Percentiles rank a stretch among this genome's conserved stretches.
These are phyloP conservation scores for Diplogasteroides magnus DNA, from an alignment of 1,140 invertebrate species.

Conservation along the genomic window DNA sequence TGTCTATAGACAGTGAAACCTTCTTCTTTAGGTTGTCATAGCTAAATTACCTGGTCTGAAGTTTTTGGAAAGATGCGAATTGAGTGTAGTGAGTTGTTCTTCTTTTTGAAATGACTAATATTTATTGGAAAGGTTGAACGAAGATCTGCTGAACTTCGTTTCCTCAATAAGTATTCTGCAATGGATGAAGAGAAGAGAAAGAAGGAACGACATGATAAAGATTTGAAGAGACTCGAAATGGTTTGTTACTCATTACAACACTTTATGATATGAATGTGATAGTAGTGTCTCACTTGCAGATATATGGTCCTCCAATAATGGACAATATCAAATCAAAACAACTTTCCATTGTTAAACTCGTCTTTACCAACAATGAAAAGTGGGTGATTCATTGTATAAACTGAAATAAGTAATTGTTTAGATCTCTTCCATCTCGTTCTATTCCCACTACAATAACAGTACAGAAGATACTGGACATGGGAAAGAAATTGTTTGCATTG, in stretches of 20 bases:
- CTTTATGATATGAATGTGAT: neutral
- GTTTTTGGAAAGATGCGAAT: neutral
- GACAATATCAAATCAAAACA: too few species aligned
- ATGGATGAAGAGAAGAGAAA: conserved; percentile 7
- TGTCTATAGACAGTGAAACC: too few species aligned
- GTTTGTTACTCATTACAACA: conserved; percentile 7
- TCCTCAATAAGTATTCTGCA: conserved; percentile 27
- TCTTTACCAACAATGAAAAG: too few species aligned
- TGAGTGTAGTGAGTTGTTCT: neutral
- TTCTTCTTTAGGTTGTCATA: too few species aligned
- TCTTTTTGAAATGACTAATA: neutral
- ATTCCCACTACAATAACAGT: neutral
- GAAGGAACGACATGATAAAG: conserved; percentile 6
- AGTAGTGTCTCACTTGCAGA: neutral
- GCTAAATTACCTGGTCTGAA: too few species aligned
- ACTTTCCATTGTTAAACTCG: too few species aligned
- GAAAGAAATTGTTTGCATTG: neutral
- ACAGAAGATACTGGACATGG: neutral
- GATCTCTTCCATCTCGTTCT: neutral
- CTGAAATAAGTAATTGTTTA: too few species aligned
- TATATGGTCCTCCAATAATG: neutral
- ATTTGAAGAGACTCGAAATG: conserved; percentile 20
- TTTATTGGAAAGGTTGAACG: conserved; percentile 10
- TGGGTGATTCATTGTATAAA: too few species aligned
- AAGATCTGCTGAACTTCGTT: conserved; percentile 29